A percentile compares a stretch with the other conserved stretches of the same genome.
These are phyloP conservation scores for Xestia c-nigrum DNA, from an alignment of 2,888 invertebrate species.

Conservation along the genomic window DNA sequence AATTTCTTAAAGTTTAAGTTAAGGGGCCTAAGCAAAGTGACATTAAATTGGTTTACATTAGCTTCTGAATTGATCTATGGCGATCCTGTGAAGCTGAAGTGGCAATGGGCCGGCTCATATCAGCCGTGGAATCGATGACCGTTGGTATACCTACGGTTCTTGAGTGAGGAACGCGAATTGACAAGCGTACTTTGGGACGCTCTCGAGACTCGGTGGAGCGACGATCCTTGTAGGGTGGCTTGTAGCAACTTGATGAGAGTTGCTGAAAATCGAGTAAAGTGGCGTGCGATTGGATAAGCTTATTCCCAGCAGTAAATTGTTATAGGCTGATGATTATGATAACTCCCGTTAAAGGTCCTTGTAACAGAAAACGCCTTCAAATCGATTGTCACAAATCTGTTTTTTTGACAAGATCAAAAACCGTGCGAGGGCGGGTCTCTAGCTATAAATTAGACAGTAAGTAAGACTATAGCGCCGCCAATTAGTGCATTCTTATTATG, in stretches of 20 bases:
- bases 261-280: too few species aligned
- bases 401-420: not conserved
- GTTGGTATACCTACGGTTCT: too few species aligned
- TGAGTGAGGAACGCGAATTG: too few species aligned
- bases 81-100: not conserved
- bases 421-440: not conserved
- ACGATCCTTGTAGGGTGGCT: too few species aligned
- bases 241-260: too few species aligned
- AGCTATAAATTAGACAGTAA: not conserved
- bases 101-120: too few species aligned
- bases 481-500: conserved; percentile 37
- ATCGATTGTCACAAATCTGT: not conserved
- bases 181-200: too few species aligned
- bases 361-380: not conserved
- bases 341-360: not conserved
- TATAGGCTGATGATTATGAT: too few species aligned
- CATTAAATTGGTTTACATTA: not conserved
- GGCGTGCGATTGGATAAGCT: too few species aligned
- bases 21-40: not conserved
- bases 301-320: too few species aligned
- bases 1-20: not conserved
- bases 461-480: conserved; percentile 1
- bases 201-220: too few species aligned
- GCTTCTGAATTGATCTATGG: not conserved
- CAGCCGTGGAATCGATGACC: too few species aligned